Evolutionary conservation across 2,113 vertebrate species (phyloP).

Genomic region (Pygoscelis antarcticus): DNA sequence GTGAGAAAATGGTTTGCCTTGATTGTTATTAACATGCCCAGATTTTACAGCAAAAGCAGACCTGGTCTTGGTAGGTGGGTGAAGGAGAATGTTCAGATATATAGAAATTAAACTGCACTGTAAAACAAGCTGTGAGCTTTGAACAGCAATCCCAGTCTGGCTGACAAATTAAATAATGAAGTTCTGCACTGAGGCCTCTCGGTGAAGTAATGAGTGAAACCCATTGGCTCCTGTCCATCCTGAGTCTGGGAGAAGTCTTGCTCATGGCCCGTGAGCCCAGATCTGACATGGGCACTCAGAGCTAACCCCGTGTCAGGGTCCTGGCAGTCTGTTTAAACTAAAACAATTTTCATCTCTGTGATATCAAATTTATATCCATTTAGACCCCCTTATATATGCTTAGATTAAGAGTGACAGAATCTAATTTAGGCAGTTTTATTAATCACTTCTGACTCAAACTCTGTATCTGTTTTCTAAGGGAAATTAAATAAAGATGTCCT

Average conservation of each 20-base stretch:
- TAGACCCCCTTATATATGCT: neutral
- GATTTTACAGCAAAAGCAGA: neutral
- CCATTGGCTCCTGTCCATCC: neutral
- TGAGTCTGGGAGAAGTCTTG: neutral
- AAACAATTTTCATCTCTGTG: neutral
- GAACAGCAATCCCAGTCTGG: neutral
- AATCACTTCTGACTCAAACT: neutral
- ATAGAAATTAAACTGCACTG: neutral
- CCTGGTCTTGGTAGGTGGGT: neutral
- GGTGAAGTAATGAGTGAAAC: neutral
- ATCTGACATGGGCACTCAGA: neutral
- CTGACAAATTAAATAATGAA: neutral
- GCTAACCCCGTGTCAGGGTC: neutral
- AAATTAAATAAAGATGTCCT: neutral
- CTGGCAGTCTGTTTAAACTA: neutral
- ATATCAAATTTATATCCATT: neutral
- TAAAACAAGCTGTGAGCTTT: neutral
- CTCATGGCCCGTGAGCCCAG: accelerated
- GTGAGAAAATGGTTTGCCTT: neutral
- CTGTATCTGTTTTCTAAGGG: neutral
- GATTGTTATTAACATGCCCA: neutral
- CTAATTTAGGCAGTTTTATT: neutral
- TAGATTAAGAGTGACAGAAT: neutral
- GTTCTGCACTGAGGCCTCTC: neutral
- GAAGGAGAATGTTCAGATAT: neutral